Conservation (phyloP, 2,113 vertebrate genomes). For the Eudorcas thomsonii region DNA sequence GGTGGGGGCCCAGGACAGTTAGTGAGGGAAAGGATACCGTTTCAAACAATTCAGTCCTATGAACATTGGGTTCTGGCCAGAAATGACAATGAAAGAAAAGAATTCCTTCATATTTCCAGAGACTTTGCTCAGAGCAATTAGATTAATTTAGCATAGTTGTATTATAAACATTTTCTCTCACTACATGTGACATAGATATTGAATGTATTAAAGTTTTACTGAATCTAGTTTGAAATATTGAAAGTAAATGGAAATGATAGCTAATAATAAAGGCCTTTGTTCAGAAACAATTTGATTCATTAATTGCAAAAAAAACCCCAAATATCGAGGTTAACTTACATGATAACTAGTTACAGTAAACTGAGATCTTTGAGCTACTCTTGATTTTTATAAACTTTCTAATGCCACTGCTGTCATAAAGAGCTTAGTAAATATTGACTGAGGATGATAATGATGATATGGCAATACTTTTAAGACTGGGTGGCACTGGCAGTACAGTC, state of each 20-base stretch:
- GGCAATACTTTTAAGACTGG: conserved; percentile 31
- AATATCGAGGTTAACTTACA: neutral
- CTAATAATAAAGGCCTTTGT: neutral
- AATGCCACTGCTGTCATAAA: conserved; percentile 49
- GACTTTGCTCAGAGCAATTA: neutral
- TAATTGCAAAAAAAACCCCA: conserved; percentile 22
- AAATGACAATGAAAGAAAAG: neutral
- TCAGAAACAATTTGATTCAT: conserved; percentile 37
- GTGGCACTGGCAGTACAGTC: neutral
- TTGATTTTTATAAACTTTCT: conserved; percentile 56
- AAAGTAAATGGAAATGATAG: conserved; percentile 7
- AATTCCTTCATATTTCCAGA: neutral
- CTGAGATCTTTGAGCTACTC: conserved; percentile 28
- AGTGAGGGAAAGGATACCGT: neutral
- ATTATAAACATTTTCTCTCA: conserved; percentile 16
- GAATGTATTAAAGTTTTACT: neutral
- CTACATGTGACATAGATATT: neutral
- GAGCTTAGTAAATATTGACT: conserved; percentile 64
- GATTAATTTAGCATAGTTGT: conserved; percentile 17
- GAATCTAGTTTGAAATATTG: conserved; percentile 33
- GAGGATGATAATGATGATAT: conserved; percentile 7
- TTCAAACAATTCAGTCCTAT: neutral
- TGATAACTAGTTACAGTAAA: neutral
- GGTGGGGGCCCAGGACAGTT: neutral
- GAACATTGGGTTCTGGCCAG: neutral